phyloP scores from a whole-genome alignment of 1,140 invertebrate genomes.

The Brachionus sp. region DNA sequence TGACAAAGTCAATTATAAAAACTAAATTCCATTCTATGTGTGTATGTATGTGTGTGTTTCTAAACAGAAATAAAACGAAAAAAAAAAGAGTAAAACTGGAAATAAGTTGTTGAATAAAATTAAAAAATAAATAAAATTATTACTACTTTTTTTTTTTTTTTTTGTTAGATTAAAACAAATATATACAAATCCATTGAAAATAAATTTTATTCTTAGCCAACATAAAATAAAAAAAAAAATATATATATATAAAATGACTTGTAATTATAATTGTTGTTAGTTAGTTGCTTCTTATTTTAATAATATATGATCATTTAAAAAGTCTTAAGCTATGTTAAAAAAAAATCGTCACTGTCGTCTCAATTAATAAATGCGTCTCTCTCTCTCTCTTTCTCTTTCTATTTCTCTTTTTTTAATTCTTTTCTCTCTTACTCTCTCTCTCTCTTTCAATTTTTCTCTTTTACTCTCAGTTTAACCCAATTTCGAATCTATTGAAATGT shows the following conservation, averaged over 20 bases:
- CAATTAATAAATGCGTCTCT: not conserved
- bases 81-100: not conserved
- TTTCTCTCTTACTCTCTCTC: not conserved
- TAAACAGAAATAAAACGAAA: not conserved
- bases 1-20: too few relatives aligned
- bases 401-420: not conserved
- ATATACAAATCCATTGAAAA: too few relatives aligned
- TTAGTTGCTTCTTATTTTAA: not conserved
- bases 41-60: too few relatives aligned
- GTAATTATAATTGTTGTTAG: constrained; percentile 2
- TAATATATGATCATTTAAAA: not conserved
- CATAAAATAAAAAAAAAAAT: not conserved
- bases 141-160: not conserved
- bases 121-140: not conserved
- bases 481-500: not conserved
- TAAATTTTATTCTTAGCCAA: not conserved
- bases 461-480: not conserved
- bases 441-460: too few relatives aligned
- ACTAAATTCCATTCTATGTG: not conserved
- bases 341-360: not conserved
- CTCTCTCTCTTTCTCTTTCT: not conserved
- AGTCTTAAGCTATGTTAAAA: not conserved
- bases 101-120: not conserved
- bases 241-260: constrained; percentile 25
- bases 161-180: too few relatives aligned